These are phyloP conservation scores for Dermatemys mawii DNA, from an alignment of 2,113 vertebrate species.

Conservation along the genomic window DNA sequence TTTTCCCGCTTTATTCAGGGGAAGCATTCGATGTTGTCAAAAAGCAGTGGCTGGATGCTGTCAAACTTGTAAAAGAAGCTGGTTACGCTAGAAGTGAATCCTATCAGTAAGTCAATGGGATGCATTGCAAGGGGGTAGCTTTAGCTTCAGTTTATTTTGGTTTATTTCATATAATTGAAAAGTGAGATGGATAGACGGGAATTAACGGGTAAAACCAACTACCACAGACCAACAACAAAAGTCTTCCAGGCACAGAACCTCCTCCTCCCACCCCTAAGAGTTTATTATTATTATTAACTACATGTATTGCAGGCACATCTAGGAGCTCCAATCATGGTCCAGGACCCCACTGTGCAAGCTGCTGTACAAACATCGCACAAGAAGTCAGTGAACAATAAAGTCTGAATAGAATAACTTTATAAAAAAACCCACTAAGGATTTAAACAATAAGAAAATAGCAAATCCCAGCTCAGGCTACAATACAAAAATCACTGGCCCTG, in stretches of 20 bases:
- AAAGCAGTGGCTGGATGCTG: neutral
- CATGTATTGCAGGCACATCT: neutral
- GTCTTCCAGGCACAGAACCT: neutral
- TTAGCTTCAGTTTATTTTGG: accelerated
- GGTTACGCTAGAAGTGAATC: neutral
- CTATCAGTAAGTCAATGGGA: neutral
- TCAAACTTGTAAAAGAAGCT: neutral
- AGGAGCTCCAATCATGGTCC: neutral
- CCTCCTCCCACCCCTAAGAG: neutral
- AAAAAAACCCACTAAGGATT: neutral
- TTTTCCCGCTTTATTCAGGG: accelerated
- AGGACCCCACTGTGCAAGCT: neutral
- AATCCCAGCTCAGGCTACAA: neutral
- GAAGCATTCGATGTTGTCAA: neutral
- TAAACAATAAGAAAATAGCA: neutral
- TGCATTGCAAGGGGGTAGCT: neutral
- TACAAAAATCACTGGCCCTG: neutral
- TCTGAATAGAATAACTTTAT: neutral
- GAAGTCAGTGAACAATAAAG: neutral
- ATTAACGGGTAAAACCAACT: neutral
- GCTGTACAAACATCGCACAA: accelerated
- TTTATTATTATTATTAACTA: neutral
- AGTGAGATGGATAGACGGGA: neutral
- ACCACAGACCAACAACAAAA: neutral
- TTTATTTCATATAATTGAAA: neutral